Conservation (phyloP, 2,113 vertebrate species). For the Mus spicilegus region DNA sequence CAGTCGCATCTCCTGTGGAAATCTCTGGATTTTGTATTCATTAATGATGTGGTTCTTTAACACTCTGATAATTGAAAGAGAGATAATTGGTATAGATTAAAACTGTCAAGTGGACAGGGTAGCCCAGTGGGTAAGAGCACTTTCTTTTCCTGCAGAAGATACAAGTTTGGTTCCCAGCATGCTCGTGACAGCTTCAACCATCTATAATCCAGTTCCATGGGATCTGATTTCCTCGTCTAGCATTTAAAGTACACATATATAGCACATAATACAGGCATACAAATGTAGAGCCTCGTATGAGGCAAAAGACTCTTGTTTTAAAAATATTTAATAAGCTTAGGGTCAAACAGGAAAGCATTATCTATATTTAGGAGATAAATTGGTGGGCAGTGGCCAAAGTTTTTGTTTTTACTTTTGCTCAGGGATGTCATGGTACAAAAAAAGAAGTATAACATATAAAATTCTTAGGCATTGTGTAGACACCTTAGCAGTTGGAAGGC, state of each 20-base stretch:
- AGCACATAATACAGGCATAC: background rate
- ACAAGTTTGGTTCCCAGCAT: background rate
- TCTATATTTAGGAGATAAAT: background rate
- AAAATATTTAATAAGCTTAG: background rate
- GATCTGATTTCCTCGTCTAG: background rate
- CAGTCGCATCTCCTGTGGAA: background rate
- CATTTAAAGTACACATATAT: background rate
- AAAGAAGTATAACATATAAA: slow-evolving; percentile 26
- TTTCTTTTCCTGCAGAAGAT: background rate
- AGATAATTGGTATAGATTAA: background rate
- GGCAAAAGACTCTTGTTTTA: background rate
- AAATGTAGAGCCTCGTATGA: too few species aligned
- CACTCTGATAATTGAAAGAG: background rate
- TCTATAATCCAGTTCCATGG: background rate
- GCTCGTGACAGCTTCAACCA: background rate
- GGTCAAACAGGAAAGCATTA: background rate
- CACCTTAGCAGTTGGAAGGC: background rate
- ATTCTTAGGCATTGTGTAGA: background rate
- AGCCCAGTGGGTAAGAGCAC: background rate
- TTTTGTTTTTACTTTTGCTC: slow-evolving; percentile 26
- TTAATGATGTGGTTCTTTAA: background rate
- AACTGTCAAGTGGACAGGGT: background rate
- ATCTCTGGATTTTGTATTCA: slow-evolving; percentile 18
- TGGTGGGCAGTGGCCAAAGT: background rate
- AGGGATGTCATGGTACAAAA: background rate